Evolutionary conservation across 2,888 invertebrate genomes (phyloP).

Genomic region (Pyrrhia umbra): DNA sequence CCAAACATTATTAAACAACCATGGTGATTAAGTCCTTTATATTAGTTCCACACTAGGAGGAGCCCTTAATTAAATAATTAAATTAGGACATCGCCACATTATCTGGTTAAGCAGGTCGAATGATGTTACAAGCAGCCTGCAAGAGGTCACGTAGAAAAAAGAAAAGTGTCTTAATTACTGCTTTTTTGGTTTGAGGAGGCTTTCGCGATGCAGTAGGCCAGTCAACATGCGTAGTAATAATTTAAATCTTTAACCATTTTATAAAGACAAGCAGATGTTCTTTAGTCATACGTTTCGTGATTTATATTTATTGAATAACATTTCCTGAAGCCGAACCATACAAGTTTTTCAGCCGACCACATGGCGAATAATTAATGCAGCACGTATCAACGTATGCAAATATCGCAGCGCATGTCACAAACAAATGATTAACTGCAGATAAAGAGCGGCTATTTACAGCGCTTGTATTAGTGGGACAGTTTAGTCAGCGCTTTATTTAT

Average conservation of each 20-base stretch:
- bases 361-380: conserved; percentile 22
- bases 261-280: background rate
- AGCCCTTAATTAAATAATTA: too few species aligned
- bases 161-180: too few species aligned
- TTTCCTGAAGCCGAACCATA: background rate
- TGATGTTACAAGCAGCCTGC: too few species aligned
- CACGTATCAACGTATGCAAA: conserved; percentile 28
- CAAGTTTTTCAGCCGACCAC: conserved; percentile 7
- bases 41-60: too few species aligned
- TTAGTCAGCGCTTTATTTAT: conserved; percentile 71
- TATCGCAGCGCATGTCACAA: conserved; percentile 44
- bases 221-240: background rate
- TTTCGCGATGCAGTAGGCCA: too few species aligned
- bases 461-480: conserved; percentile 60
- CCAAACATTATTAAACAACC: too few species aligned
- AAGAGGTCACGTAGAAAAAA: too few species aligned
- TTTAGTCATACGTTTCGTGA: conserved; percentile 1
- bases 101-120: too few species aligned
- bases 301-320: background rate
- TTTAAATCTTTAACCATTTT: background rate
- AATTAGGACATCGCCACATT: too few species aligned
- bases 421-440: conserved; percentile 54
- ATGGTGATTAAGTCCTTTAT: too few species aligned
- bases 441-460: conserved; percentile 57
- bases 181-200: too few species aligned